Conservation (phyloP, 2,113 vertebrate genomes). For the Melanerpes aurifrons region DNA sequence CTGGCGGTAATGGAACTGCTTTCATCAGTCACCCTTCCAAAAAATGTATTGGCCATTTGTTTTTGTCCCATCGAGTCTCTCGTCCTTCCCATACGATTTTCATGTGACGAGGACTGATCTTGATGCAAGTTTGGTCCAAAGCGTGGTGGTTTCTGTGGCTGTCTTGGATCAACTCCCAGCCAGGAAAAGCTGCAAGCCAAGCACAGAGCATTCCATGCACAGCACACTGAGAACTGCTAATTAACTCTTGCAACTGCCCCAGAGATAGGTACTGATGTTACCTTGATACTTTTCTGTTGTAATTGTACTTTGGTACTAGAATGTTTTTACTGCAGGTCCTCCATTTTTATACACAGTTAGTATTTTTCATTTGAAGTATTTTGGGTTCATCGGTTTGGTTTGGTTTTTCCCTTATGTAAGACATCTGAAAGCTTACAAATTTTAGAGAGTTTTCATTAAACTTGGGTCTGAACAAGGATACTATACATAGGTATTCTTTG, state of each 20-base stretch:
- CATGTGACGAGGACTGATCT: not conserved
- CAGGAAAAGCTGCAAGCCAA: slow-evolving; percentile 24
- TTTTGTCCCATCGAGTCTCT: not conserved
- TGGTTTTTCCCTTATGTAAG: not conserved
- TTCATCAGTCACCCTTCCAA: not conserved
- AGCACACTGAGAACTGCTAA: not conserved
- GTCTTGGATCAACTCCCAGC: not conserved
- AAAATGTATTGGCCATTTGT: not conserved
- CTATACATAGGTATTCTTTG: not conserved
- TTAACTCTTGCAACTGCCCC: not conserved
- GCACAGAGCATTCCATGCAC: not conserved
- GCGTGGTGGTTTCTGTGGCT: not conserved
- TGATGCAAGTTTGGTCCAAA: not conserved
- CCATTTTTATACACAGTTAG: not conserved
- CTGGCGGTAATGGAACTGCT: not conserved
- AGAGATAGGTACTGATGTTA: not conserved
- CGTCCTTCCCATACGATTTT: not conserved
- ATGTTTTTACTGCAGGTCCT: not conserved
- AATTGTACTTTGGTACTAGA: not conserved
- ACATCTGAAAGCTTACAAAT: not conserved
- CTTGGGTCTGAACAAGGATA: not conserved
- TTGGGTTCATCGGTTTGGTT: too few relatives aligned
- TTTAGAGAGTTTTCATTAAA: not conserved
- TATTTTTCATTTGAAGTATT: not conserved
- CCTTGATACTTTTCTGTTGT: not conserved